These are phyloP conservation scores for Pachypsylla venusta DNA, from an alignment of 1,140 invertebrate species.

Conservation along the genomic window DNA sequence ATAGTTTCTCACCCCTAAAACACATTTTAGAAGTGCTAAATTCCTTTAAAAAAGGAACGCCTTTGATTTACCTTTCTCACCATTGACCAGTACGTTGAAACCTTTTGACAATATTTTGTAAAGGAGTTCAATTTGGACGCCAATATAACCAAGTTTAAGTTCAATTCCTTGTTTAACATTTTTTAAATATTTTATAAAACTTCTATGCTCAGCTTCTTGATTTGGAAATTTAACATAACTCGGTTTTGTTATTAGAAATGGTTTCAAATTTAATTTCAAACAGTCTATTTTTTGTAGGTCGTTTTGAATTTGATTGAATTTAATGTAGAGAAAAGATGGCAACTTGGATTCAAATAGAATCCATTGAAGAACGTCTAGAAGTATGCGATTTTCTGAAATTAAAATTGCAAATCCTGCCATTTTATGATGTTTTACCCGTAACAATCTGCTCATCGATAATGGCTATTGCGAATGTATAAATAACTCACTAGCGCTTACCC, in stretches of 20 bases:
- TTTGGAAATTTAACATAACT: neutral
- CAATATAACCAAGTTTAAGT: neutral
- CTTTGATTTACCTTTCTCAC: neutral
- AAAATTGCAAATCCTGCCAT: neutral
- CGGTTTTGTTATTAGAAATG: neutral
- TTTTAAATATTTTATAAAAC: neutral
- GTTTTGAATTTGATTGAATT: neutral
- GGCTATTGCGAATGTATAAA: no score
- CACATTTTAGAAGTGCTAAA: no score
- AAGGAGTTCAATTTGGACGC: constrained; percentile 3
- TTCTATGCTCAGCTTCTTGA: neutral
- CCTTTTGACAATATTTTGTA: neutral
- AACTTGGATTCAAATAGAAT: neutral
- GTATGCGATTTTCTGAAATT: neutral
- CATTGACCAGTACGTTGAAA: neutral
- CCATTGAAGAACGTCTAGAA: neutral
- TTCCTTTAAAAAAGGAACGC: no score
- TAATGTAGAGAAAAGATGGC: neutral
- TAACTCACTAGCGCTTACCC: no score
- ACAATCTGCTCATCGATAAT: no score
- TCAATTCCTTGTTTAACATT: neutral
- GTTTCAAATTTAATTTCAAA: neutral
- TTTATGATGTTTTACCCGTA: neutral
- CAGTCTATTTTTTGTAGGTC: neutral
- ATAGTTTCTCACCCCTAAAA: no score